These are phyloP conservation scores for Caenorhabditis virilis DNA, from an alignment of 2,888 invertebrate species.

Conservation along the genomic window DNA sequence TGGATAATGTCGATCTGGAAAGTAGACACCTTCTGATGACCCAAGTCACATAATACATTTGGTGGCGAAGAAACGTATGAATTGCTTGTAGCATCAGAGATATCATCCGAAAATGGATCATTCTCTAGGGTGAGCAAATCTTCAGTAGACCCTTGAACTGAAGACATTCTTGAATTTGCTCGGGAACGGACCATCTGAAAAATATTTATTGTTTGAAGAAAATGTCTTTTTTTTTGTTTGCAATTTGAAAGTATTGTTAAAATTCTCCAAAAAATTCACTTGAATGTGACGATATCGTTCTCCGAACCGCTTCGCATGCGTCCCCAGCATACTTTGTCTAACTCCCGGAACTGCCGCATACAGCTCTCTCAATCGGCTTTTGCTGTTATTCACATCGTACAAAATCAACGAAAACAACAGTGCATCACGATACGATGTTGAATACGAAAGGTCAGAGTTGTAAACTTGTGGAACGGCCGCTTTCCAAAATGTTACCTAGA, in stretches of 20 bases:
- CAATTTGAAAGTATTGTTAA: too few species aligned
- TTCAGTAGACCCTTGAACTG: conserved; percentile 50
- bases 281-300: conserved; percentile 56
- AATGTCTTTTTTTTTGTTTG: background rate
- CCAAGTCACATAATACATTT: conserved; percentile 13
- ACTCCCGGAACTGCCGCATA: conserved; percentile 65
- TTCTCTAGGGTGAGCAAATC: conserved; percentile 46
- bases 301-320: conserved; percentile 60
- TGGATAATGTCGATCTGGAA: background rate
- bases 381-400: conserved; percentile 62
- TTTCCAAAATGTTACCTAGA: conserved; percentile 57
- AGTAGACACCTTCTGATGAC: conserved; percentile 31
- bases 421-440: conserved; percentile 58
- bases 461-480: conserved; percentile 55
- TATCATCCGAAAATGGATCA: conserved; percentile 42
- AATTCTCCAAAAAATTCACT: conserved; percentile 20
- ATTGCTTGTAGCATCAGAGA: background rate
- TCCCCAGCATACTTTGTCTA: conserved; percentile 59
- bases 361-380: conserved; percentile 58
- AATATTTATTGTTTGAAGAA: conserved; percentile 4
- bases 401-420: conserved; percentile 58
- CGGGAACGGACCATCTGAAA: conserved; percentile 52
- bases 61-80: background rate
- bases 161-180: conserved; percentile 52
- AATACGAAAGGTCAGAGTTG: conserved; percentile 58